Base-by-base conservation (phyloP, 1,140 invertebrate species). In the Tetramorium simillimum region DNA sequence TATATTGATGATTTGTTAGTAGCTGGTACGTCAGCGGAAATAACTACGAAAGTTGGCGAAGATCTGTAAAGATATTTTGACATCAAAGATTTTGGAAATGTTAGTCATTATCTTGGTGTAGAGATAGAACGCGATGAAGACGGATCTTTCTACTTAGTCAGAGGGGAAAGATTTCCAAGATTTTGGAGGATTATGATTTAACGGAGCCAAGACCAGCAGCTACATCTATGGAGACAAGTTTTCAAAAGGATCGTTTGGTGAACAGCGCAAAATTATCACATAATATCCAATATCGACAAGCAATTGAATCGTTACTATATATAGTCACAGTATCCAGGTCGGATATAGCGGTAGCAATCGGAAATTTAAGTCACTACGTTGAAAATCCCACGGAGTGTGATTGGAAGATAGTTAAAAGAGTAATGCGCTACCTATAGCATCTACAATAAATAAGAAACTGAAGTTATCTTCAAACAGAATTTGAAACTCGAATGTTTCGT, bases 301-400 rank as follows among this genome's bases (percentile, higher is more conserved):
- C 51, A 1, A 77, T 93, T 91, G 85, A 92, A 86, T 58, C 89
- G 85, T 86, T 95, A 77, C 88, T 94, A 73, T 95, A 95, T 92
- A 92, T 95, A 75, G 93, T 91, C 88, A 86, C 89, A 85, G 92
- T 87, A 24, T 94, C 93, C 37, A 91, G 93, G 86, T 93, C 92
- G 88, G 92, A 95, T 89, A 78, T 94, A 75, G 56, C 53, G 87
- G 72, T 67, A 40, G 76, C 51, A 70, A 86, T 91, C 2, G 85
- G 86, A 43, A 90, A 90, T 1, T 0, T 63, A 63, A 63, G 28
- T 16, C 33, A 28, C 0, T 24, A 14, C 7, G 75, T 80, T 0
- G 33, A 86, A 6, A 62, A 49, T 0, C 85, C 81, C 21, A 88
- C 85, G 0, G 3, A 85, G 18, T n/a, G n/a, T n/a, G n/a, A n/a